Evolutionary conservation across 2,888 invertebrate genomes (phyloP).

Genomic region (Arge pagana): DNA sequence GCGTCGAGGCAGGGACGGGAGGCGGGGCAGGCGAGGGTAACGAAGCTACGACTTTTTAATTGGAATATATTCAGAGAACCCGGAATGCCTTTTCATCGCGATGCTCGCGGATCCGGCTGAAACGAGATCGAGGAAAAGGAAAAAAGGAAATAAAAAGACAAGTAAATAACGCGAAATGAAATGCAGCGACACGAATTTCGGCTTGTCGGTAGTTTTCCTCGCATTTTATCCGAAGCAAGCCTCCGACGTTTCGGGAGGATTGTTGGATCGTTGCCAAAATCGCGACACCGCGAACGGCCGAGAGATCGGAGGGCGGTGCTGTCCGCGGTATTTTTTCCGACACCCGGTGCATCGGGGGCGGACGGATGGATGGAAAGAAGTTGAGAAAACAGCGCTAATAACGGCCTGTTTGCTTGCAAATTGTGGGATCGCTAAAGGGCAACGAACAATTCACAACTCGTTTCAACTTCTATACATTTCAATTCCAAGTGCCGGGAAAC

Average conservation of each 20-base stretch:
- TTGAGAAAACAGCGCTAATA: conserved; percentile 26
- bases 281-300: background rate
- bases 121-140: conserved; percentile 48
- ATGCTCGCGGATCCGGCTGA: conserved; percentile 54
- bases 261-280: no score
- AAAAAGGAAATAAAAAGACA: no score
- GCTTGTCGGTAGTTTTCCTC: no score
- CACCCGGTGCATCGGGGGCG: no score
- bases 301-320: background rate
- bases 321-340: no score
- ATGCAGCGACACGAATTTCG: no score
- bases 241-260: no score
- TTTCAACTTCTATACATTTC: conserved; percentile 46
- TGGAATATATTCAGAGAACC: conserved; percentile 58
- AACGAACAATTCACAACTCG: conserved; percentile 50
- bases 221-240: no score
- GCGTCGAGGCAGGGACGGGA: conserved; percentile 32
- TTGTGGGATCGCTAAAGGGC: conserved; percentile 50
- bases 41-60: conserved; percentile 59
- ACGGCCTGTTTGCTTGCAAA: conserved; percentile 53
- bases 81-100: conserved; percentile 57
- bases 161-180: no score
- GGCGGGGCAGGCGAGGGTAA: conserved; percentile 50
- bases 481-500: conserved; percentile 38
- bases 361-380: conserved; percentile 7